These are phyloP conservation scores for Etia nguti DNA, from an alignment of 2,113 vertebrate genomes.

Conservation along the genomic window DNA sequence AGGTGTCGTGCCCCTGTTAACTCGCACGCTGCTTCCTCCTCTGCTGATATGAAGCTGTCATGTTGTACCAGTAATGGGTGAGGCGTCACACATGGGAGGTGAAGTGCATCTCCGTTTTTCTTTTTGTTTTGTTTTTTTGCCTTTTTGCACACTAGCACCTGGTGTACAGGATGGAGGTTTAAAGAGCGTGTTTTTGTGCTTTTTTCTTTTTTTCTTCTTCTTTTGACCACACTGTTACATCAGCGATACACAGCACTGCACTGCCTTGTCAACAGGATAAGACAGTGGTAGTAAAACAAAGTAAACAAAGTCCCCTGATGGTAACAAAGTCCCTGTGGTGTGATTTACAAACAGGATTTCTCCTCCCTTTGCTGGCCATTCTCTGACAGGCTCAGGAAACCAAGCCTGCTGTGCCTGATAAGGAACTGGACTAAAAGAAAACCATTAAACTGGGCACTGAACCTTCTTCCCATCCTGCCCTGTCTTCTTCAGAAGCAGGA, in stretches of 20 bases:
- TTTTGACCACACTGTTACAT: constrained; percentile 33
- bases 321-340: constrained; percentile 29
- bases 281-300: constrained; percentile 59
- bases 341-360: constrained; percentile 70
- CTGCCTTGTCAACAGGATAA: constrained; percentile 62
- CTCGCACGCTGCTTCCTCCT: constrained; percentile 18
- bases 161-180: neutral
- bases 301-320: constrained; percentile 59
- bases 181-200: neutral
- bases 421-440: constrained; percentile 32
- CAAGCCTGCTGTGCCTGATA: constrained; percentile 58
- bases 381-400: constrained; percentile 59
- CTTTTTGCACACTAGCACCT: constrained; percentile 27
- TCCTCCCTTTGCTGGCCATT: constrained; percentile 49
- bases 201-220: neutral
- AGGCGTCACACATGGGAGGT: constrained; percentile 49
- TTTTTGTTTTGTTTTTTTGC: neutral
- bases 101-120: constrained; percentile 54
- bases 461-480: constrained; percentile 6
- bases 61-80: constrained; percentile 17
- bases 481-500: constrained; percentile 40
- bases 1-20: constrained; percentile 12
- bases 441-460: constrained; percentile 1
- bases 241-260: constrained; percentile 37
- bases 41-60: constrained; percentile 13